Conservation (phyloP, 2,113 vertebrate species). For the Pelobates fuscus region DNA sequence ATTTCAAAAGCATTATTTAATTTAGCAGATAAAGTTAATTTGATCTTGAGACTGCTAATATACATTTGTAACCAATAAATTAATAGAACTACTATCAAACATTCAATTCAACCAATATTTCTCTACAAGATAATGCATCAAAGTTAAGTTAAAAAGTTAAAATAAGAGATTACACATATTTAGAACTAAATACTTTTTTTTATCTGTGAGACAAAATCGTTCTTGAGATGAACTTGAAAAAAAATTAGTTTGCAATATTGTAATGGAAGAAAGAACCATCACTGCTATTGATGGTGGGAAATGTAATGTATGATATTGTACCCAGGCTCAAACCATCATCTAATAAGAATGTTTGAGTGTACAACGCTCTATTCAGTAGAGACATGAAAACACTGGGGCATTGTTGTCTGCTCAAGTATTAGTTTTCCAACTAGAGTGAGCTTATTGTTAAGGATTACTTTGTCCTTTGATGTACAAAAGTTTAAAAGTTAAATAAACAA, state of each 20-base stretch:
- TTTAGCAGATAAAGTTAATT: background rate
- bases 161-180: slow-evolving; percentile 3
- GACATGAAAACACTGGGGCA: slow-evolving; percentile 21
- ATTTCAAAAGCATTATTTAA: background rate
- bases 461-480: slow-evolving; percentile 9
- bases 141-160: background rate
- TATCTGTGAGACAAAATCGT: background rate
- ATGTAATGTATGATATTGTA: slow-evolving; percentile 17
- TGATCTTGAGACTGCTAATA: background rate
- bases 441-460: background rate
- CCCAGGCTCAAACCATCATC: background rate
- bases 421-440: background rate
- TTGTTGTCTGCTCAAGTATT: slow-evolving; percentile 41
- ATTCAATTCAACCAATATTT: background rate
- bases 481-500: slow-evolving; percentile 9
- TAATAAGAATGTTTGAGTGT: slow-evolving; percentile 26
- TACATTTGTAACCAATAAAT: background rate
- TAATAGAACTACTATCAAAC: background rate
- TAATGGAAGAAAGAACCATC: slow-evolving; percentile 5
- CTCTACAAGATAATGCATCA: background rate
- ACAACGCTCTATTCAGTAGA: slow-evolving; percentile 13
- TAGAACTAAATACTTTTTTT: background rate
- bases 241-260: background rate
- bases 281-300: slow-evolving; percentile 36
- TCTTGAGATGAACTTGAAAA: background rate